Percentiles rank a stretch among this genome's conserved stretches.
Evolutionary conservation across 37 sponge, comb jelly and placozoan species (phyloP).

Genomic region (Halichondria panicea): DNA sequence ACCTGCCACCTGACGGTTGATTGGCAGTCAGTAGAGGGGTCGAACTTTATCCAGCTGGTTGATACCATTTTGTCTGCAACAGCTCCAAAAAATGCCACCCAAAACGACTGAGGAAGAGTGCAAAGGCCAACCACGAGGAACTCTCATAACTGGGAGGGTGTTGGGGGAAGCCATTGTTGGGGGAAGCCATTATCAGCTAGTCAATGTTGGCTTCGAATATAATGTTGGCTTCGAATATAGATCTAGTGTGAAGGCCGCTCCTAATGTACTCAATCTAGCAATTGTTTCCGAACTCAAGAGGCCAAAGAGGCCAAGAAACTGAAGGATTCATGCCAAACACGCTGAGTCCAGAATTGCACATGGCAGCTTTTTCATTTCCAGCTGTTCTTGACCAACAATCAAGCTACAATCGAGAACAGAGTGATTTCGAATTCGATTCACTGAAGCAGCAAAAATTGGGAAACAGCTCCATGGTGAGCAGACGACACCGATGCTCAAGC

Average conservation of each 20-base stretch:
- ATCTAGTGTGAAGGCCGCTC: conserved; percentile 40
- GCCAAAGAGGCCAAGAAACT: conserved; percentile 45
- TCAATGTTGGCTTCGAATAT: conserved; percentile 37
- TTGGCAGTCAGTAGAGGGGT: conserved; percentile 13
- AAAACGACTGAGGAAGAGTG: no score
- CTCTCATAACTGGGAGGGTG: conserved; percentile 48
- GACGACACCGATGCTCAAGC: conserved; percentile 34
- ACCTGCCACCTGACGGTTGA: conserved; percentile 49
- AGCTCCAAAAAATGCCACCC: conserved; percentile 65
- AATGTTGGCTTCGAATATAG: conserved; percentile 59
- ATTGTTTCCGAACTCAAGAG: conserved; percentile 52
- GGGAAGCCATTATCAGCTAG: conserved; percentile 31
- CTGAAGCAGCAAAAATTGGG: conserved; percentile 28
- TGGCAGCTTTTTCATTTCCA: conserved; percentile 46
- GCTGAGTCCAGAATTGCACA: conserved; percentile 48
- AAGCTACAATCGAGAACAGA: conserved; percentile 56
- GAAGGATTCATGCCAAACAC: conserved; percentile 58
- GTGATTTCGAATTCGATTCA: conserved; percentile 20
- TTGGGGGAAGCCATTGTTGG: no score
- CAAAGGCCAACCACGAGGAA: conserved; percentile 73
- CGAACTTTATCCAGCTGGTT: conserved; percentile 63
- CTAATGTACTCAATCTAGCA: conserved; percentile 53
- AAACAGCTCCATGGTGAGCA: conserved; percentile 40
- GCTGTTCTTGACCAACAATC: conserved; percentile 43
- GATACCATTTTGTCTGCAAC: conserved; percentile 46